Base-by-base conservation (phyloP, 2,113 vertebrate species). In the Paramormyrops kingsleyae region DNA sequence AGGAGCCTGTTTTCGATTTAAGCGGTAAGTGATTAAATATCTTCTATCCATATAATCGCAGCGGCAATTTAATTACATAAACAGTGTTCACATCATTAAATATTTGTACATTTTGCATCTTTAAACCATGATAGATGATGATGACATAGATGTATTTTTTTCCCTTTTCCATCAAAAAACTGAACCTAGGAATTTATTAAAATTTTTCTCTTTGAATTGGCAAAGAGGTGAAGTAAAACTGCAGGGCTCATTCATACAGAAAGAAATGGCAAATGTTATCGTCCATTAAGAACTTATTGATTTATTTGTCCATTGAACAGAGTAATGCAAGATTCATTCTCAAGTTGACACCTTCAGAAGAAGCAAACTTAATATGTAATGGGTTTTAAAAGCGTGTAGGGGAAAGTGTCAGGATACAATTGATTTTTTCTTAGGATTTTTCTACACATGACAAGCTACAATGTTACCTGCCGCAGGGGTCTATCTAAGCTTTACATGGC, bases 41-140 rank as follows among this genome's bases (percentile, higher is more conserved):
- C 88, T 90, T 91, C 93, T 86, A 91, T 87, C 90, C 74, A 91
- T 88, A 88, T 77, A 89, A 86, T 90, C 92, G 89, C 83, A 46
- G 84, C 31, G 42, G 10, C 53, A 88, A 91, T 92, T 92, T 85
- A 92, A 52, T 59, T 52, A 89, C 27, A n/a, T 53, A 56, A 49
- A 13, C 39, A 85, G n/a, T 52, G 66, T 50, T 53, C 39, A 17
- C 15, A 35, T 77, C 9, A 10, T 62, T 85, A 44, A 66, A 84
- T 84, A 84, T 47, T 46, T 84, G 83, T 84, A 46, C 17, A 47
- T 47, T 84, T 47, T 84, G 44, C 44, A 12, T 84, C 39, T 84
- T 46, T 47, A 84, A 84, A 84, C 44, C 44, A 44, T n/a, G 24
- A n/a, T 42, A n/a, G 15, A 39, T 42, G 35, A 80, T 42, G 27